Conservation (phyloP, 2,888 invertebrate species). For the Dinocampus coccinellae region DNA sequence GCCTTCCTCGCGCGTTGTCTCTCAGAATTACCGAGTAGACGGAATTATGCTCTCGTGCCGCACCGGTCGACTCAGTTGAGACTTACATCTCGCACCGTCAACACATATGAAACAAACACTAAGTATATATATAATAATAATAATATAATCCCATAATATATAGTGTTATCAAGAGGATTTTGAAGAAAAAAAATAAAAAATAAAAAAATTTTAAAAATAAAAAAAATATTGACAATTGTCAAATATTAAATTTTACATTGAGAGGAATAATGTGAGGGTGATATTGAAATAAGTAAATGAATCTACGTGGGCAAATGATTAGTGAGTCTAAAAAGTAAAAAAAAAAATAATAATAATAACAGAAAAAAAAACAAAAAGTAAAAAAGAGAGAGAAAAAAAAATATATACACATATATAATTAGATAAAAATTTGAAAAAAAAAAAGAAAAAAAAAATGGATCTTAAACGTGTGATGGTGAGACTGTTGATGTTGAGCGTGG, state of each 20-base stretch:
- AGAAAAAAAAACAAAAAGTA: neutral
- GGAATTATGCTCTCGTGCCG: conserved; percentile 67
- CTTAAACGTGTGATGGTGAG: conserved; percentile 11
- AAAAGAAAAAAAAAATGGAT: conserved; percentile 18
- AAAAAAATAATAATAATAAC: too few relatives aligned
- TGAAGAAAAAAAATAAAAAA: too few relatives aligned
- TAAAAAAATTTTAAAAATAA: too few relatives aligned
- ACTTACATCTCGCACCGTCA: conserved; percentile 66
- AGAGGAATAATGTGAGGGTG: too few relatives aligned
- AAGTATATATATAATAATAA: neutral
- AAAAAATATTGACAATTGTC: too few relatives aligned
- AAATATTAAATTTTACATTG: too few relatives aligned
- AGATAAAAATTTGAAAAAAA: neutral
- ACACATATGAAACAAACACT: conserved; percentile 50
- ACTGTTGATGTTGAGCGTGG: conserved; percentile 7
- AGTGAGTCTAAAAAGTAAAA: too few relatives aligned
- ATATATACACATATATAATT: neutral
- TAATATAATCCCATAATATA: neutral
- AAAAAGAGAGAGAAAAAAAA: neutral
- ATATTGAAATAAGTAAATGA: too few relatives aligned
- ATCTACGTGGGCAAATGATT: too few relatives aligned
- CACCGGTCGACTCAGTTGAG: conserved; percentile 67
- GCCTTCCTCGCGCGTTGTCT: conserved; percentile 49
- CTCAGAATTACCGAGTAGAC: conserved; percentile 68
- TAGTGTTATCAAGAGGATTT: too few relatives aligned